Evolutionary conservation across 2,888 invertebrate genomes (phyloP).

Genomic region (Hypomecis atomaria): DNA sequence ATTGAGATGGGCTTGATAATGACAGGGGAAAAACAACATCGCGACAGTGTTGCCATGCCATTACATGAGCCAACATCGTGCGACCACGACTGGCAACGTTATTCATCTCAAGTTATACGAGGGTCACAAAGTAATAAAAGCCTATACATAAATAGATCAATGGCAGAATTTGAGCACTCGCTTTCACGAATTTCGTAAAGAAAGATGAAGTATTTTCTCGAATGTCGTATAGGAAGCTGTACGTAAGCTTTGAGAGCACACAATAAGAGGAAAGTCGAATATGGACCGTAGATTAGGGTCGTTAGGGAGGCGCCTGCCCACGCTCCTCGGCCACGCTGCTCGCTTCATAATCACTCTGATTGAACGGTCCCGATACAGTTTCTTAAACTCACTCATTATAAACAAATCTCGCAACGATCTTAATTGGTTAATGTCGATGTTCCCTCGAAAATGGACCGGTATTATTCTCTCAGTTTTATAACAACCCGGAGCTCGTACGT

Average conservation of each 20-base stretch:
- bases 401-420: conserved; percentile 26
- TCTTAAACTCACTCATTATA: conserved; percentile 28
- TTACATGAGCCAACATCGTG: background rate
- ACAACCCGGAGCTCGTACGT: conserved; percentile 11
- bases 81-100: background rate
- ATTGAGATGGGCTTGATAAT: background rate
- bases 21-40: background rate
- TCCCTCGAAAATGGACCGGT: conserved; percentile 1
- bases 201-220: conserved; percentile 24
- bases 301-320: conserved; percentile 40
- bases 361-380: conserved; percentile 41
- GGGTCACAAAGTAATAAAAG: conserved; percentile 16
- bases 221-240: conserved; percentile 30
- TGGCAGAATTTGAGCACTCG: conserved; percentile 27
- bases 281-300: conserved; percentile 39
- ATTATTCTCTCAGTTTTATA: conserved; percentile 14
- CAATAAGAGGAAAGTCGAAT: conserved; percentile 41
- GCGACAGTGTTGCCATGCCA: background rate
- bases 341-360: conserved; percentile 46
- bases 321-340: conserved; percentile 24
- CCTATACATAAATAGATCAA: conserved; percentile 28
- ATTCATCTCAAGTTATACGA: conserved; percentile 9
- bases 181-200: conserved; percentile 29
- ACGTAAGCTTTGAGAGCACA: conserved; percentile 32
- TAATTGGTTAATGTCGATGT: conserved; percentile 22